Base-by-base conservation (phyloP, 1,140 invertebrate genomes). In the Bombus breviceps region DNA sequence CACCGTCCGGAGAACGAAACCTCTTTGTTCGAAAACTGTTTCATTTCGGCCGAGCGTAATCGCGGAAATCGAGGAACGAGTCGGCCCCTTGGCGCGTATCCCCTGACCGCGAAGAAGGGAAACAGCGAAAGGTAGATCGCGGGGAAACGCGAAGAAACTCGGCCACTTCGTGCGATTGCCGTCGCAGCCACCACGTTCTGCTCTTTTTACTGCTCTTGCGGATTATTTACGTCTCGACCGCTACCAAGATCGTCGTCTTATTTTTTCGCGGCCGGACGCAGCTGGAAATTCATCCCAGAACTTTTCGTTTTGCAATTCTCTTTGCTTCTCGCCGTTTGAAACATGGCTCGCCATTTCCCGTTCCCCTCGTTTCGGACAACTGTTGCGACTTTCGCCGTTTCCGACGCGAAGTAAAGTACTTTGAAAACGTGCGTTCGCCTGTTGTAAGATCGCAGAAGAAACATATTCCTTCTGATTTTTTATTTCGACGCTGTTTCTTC, bases 101-200 rank as follows among this genome's bases (percentile, higher is more conserved):
- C 59, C 71, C 25, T 62, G 62, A 80, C 2, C 47, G 47, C 47
- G 47, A 75, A 47, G 75, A 88, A 78, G 53, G n/a, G 64, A 53
- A 53, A 22, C 47, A 8, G 47, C 47, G 62, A 32, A 69, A 37
- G 57, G 43, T 77, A 68, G 83, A 88, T 88, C 79, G 88, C 59
- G 83, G 75, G 47, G 47, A 72, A 89, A 85, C 77, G 75, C 53
- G 47, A 57, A 53, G 86, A 88, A 89, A 89, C 91, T 93, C 89
- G 91, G 89, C 92, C 91, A 94, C 93, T 94, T 91, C 62, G 88
- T 79, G 89, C 93, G 93, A 93, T 94, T 93, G 91, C 92, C 88
- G 88, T 77, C 74, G 80, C 91, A 86, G 87, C 66, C 15, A n/a
- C 90, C 32, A 0, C 90, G 75, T 92, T 79, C 90, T 90, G 90